Base-by-base conservation (phyloP, 2,113 vertebrate species). In the Corvus cornix region DNA sequence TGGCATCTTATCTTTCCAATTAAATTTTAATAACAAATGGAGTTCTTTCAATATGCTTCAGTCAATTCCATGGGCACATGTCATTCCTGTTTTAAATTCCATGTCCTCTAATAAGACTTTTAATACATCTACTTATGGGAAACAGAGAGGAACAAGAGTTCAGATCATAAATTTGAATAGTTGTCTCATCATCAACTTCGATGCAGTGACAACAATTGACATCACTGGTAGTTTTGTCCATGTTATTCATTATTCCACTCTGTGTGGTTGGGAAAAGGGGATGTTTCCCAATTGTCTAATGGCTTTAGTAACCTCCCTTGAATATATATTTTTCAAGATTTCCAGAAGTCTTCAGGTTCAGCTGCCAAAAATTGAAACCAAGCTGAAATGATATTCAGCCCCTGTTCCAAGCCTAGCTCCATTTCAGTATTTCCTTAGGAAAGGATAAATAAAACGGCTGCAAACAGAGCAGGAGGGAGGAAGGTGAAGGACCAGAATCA, bases 1-100 rank as follows among this genome's bases (percentile, higher is more conserved):
- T 94, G 81, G 77, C 58, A 73, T 69, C 13, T 89, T 94, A 84
- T 91, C 62, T 91, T 95, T 93, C 31, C 84, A 89, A 56, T 79
- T 41, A 87, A 89, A 75, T 82, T 94, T 89, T 73, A 93, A 67
- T 87, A 95, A 64, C 15, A 46, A 75, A 37, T 33, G 1, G 49
- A 64, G 28, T 52, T 72, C 4, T 7, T 94, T 92, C 66, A 92
- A 8, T 56, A 69, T 56, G 18, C 4, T 91, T 33, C 48, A 75
- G 53, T 64, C 5, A 8, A n/a, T 79, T 84, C 49, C 66, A 53
- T 9, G 4, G 46, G 6, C 68, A 87, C 41, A 55, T 49, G 30
- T 44, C 31, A 80, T 64, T 84, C 60, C 9, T 52, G 41, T 48
- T 89, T 90, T 59, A 66, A 86, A 86, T 92, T 67, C 22, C 37